These are phyloP conservation scores for Dromaius novaehollandiae DNA, from an alignment of 2,113 vertebrate species.

Conservation along the genomic window DNA sequence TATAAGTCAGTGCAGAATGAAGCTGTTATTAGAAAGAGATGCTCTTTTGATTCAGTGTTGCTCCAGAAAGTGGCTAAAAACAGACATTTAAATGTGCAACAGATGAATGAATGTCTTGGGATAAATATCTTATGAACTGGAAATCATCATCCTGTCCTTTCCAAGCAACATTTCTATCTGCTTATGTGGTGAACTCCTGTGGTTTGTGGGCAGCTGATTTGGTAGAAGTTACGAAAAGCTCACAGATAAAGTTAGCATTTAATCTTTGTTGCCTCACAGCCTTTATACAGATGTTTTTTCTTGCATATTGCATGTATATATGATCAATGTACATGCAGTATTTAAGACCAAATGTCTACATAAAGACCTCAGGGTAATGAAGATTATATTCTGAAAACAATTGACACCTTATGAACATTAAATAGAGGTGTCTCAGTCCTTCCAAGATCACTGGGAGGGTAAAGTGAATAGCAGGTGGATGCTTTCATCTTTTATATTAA, in stretches of 20 bases:
- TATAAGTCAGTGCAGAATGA: conserved; percentile 36
- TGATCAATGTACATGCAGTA: neutral
- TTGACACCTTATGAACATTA: neutral
- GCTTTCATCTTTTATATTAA: neutral
- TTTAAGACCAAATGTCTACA: neutral
- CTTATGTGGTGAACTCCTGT: conserved; percentile 59
- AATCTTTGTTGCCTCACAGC: conserved; percentile 32
- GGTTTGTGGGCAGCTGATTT: conserved; percentile 62
- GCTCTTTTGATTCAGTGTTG: conserved; percentile 27
- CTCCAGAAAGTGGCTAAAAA: conserved; percentile 56
- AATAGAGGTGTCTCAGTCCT: neutral
- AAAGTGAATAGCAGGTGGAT: neutral
- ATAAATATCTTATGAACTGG: conserved; percentile 60
- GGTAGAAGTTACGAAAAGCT: conserved; percentile 36
- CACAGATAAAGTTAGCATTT: conserved; percentile 36
- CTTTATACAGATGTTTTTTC: conserved; percentile 13
- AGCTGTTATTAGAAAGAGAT: conserved; percentile 60
- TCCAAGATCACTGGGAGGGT: neutral
- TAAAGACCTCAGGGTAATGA: neutral
- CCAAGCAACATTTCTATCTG: conserved; percentile 58
- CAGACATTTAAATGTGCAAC: conserved; percentile 56
- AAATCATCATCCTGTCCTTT: conserved; percentile 57
- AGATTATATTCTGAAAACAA: neutral
- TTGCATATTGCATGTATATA: neutral
- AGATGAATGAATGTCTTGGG: conserved; percentile 65